Evolutionary conservation across 2,113 vertebrate species (phyloP), one percentile per base, ranked within the genome.

Genomic region (Atherinomorus stipes): DNA sequence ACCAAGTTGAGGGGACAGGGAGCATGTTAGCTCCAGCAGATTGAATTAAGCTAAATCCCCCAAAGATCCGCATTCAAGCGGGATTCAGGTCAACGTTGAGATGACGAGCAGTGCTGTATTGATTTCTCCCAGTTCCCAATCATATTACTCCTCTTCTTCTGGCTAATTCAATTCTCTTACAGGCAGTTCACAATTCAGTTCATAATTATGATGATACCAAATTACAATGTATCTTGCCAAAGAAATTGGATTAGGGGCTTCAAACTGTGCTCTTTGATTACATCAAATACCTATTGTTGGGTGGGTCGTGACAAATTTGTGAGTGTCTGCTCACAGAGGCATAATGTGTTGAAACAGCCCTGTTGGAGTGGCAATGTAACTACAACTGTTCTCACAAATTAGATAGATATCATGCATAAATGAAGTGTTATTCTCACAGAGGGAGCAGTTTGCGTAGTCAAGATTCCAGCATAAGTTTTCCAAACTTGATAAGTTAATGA

Each of bases 31-130:
- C 86, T 87, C 63, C 84, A 76, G 47, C 71, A 80, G 80, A 91
- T 90, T 90, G 84, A 90, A 92, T 92, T 91, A 89, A 85, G 60
- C 71, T n/a, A 67, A 90, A 90, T 90, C 82, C 88, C 89, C 91
- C 70, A 85, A 90, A 90, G 90, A 92, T 85, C 73, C 84, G 45
- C 84, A 79, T 90, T 88, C 89, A 90, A 76, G 66, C 83, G 85
- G 81, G 85, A 91, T 88, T 90, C 89, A 88, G 89, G 85, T 88
- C 88, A 90, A 82, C 58, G 28, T 76, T 47, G 83, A 89, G 88
- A 91, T 83, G 90, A 84, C 80, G 64, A 88, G 76, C 80, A 80
- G 72, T 11, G 78, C 69, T 75, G 88, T 90, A 92, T 92, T 88
- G 91, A 92, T 91, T 90, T 80, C 86, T 89, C 78, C 62, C 72